Conservation (phyloP, 1,140 invertebrate genomes). For the Neodiprion fabricii region DNA sequence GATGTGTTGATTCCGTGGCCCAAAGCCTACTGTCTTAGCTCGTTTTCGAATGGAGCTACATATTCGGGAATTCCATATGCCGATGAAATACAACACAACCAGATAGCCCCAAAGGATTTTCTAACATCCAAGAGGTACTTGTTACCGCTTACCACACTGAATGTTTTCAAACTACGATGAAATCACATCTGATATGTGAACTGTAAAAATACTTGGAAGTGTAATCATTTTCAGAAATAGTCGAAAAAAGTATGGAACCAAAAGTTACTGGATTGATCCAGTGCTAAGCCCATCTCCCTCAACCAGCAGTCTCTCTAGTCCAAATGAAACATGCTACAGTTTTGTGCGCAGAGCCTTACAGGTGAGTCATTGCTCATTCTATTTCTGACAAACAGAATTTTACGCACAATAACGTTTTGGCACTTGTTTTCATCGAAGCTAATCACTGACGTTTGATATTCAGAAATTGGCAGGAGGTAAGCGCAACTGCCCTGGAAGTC, state of each 20-base stretch:
- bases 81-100: conserved; percentile 33
- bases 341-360: conserved; percentile 89
- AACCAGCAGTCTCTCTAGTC: conserved; percentile 85
- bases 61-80: conserved; percentile 8
- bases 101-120: conserved; percentile 35
- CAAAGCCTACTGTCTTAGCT: conserved; percentile 52
- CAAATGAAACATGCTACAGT: conserved; percentile 93
- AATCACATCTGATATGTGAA: conserved; percentile 10
- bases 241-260: conserved; percentile 59
- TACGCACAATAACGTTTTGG: not conserved
- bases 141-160: conserved; percentile 13
- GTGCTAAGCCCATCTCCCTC: conserved; percentile 71
- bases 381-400: not conserved
- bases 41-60: conserved; percentile 9
- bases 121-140: conserved; percentile 42
- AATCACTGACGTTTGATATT: conserved; percentile 10
- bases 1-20: conserved; percentile 97
- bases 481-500: conserved; percentile 60
- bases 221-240: conserved; percentile 42
- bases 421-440: not conserved
- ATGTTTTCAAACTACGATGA: not conserved
- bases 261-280: conserved; percentile 68
- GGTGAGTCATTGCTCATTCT: conserved; percentile 49
- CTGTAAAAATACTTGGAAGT: conserved; percentile 31
- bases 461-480: conserved; percentile 80